A percentile compares a stretch with the other conserved stretches of the same genome.
Evolutionary conservation across 2,113 vertebrate species (phyloP).

Genomic region (Sinocyclocheilus anshuiensis): DNA sequence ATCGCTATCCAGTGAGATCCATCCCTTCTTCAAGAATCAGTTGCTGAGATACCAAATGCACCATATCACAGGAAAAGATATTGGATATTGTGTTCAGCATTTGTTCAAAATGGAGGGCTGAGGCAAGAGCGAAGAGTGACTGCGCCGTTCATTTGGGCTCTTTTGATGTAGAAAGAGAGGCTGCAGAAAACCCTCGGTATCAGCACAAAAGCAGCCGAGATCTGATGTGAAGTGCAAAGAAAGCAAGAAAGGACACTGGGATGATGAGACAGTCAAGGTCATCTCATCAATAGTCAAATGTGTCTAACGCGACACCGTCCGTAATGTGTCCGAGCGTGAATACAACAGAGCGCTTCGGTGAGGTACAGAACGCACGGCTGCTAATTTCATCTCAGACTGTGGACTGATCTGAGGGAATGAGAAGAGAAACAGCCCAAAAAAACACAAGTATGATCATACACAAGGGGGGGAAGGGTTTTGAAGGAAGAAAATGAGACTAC

Average conservation of each 20-base stretch:
- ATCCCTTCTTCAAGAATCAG: constrained; percentile 12
- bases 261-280: constrained; percentile 20
- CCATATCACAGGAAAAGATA: constrained; percentile 13
- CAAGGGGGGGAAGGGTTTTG: constrained; percentile 1
- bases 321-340: neutral
- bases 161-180: neutral
- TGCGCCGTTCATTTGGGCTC: neutral
- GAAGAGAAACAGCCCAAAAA: neutral
- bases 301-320: neutral
- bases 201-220: constrained; percentile 15
- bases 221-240: constrained; percentile 16
- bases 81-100: constrained; percentile 25
- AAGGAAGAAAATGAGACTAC: constrained; percentile 34
- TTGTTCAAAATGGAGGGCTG: constrained; percentile 13
- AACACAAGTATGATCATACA: constrained; percentile 15
- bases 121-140: neutral
- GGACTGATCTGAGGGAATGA: neutral
- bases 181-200: neutral
- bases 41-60: constrained; percentile 36
- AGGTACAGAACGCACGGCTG: neutral
- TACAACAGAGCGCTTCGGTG: no score
- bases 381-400: constrained; percentile 1
- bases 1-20: constrained; percentile 1
- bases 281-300: constrained; percentile 24
- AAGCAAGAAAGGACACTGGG: neutral